A percentile compares a stretch with the other conserved stretches of the same genome.
These are phyloP conservation scores for Agapornis canus DNA, from an alignment of 2,797 vertebrate genomes.

Conservation along the genomic window DNA sequence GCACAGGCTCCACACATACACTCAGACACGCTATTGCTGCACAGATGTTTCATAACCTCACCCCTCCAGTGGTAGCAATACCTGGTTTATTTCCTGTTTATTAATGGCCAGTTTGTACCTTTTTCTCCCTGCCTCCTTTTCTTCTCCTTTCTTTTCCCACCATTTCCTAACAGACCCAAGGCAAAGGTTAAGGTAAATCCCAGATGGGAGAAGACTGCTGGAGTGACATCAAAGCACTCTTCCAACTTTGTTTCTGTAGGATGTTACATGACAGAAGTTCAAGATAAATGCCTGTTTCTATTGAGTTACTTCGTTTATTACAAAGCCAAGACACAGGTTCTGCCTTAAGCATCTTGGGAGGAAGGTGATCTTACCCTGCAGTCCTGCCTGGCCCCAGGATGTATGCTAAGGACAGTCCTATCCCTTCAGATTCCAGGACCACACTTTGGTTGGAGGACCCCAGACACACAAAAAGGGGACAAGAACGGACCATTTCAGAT, in stretches of 20 bases:
- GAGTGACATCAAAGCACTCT: constrained; percentile 13
- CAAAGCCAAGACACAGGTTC: neutral
- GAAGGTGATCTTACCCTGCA: neutral
- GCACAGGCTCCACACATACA: neutral
- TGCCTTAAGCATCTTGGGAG: neutral
- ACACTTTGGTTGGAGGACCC: fast-evolving
- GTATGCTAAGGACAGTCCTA: neutral
- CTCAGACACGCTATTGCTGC: neutral
- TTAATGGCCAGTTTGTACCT: neutral
- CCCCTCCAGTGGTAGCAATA: neutral
- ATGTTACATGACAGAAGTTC: neutral
- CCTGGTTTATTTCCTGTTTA: neutral
- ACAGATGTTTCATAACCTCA: neutral
- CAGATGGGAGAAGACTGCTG: neutral
- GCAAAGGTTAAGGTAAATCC: constrained; percentile 5
- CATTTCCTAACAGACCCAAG: neutral
- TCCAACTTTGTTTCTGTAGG: neutral
- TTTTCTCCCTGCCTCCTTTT: neutral
- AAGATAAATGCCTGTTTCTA: constrained; percentile 8
- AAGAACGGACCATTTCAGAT: neutral
- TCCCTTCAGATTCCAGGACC: neutral
- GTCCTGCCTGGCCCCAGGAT: neutral
- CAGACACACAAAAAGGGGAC: neutral
- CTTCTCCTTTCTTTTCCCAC: neutral
- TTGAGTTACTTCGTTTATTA: neutral